Evolutionary conservation across 2,113 vertebrate species (phyloP).

Genomic region (Galbula dea): DNA sequence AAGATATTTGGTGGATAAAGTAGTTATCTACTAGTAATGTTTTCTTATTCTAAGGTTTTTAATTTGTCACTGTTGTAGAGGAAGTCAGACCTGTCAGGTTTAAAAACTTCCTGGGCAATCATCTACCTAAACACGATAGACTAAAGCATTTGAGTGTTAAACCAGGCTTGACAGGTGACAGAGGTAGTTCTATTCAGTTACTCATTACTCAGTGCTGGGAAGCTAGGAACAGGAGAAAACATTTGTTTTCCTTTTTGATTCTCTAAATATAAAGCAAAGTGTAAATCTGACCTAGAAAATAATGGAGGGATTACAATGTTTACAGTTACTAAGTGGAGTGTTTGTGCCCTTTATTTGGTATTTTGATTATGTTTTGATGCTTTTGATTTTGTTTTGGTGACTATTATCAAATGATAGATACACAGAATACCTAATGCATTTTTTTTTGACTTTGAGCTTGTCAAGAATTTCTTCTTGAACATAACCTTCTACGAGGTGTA

Average conservation of each 20-base stretch:
- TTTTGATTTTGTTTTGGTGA: not conserved
- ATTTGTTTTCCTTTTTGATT: not conserved
- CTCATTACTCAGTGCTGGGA: not conserved
- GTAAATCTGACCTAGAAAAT: not conserved
- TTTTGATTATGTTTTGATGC: not conserved
- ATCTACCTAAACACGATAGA: not conserved
- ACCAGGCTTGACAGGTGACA: not conserved
- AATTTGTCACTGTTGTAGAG: not conserved
- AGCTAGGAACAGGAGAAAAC: not conserved
- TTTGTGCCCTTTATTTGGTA: not conserved
- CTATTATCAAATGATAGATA: not conserved
- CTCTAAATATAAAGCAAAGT: not conserved
- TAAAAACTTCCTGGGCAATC: not conserved
- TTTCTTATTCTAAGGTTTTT: not conserved
- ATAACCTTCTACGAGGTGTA: not conserved
- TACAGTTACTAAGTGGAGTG: not conserved
- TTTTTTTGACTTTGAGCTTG: not conserved
- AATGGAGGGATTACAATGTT: not conserved
- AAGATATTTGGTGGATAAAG: not conserved
- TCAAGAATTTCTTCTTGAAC: not conserved
- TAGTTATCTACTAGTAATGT: not conserved
- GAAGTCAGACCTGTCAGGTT: not conserved
- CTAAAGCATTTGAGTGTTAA: not conserved
- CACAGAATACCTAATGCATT: not conserved
- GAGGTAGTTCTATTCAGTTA: not conserved